These are phyloP conservation scores for Xiphorhynchus erythropygius DNA, from an alignment of 2,797 vertebrate species.

Conservation along the genomic window DNA sequence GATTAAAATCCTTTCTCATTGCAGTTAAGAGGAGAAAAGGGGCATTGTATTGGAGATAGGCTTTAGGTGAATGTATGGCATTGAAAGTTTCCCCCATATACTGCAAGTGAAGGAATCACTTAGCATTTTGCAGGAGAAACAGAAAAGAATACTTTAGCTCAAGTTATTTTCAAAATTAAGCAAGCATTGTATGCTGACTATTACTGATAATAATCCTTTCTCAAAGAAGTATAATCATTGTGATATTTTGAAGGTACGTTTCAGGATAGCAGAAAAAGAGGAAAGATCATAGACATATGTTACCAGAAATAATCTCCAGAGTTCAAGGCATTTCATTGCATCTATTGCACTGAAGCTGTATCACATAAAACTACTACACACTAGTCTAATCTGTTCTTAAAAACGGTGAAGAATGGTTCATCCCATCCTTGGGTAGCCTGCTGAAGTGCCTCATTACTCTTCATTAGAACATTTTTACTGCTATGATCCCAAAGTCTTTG, in stretches of 20 bases:
- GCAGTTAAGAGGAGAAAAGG: background rate
- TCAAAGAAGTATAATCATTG: background rate
- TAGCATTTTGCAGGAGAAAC: background rate
- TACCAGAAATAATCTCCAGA: background rate
- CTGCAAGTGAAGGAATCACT: background rate
- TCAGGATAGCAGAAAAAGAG: background rate
- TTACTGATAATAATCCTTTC: background rate
- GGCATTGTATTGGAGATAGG: background rate
- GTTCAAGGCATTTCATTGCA: background rate
- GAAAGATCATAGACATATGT: background rate
- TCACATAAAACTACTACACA: slow-evolving; percentile 10
- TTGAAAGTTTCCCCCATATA: background rate
- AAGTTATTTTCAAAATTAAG: slow-evolving; percentile 1
- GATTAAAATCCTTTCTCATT: slow-evolving; percentile 19
- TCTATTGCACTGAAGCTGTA: background rate
- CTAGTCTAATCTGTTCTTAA: slow-evolving; percentile 40
- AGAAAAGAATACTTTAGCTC: background rate
- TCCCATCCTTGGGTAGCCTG: slow-evolving; percentile 11
- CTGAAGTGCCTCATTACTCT: slow-evolving; percentile 53
- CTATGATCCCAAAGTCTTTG: background rate
- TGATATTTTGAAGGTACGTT: background rate
- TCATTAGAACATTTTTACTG: slow-evolving; percentile 41
- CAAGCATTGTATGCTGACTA: background rate
- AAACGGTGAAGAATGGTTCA: slow-evolving; percentile 33
- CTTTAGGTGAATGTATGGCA: background rate